Evolutionary conservation across 2,888 invertebrate species (phyloP).

Genomic region (Empis stercorea): DNA sequence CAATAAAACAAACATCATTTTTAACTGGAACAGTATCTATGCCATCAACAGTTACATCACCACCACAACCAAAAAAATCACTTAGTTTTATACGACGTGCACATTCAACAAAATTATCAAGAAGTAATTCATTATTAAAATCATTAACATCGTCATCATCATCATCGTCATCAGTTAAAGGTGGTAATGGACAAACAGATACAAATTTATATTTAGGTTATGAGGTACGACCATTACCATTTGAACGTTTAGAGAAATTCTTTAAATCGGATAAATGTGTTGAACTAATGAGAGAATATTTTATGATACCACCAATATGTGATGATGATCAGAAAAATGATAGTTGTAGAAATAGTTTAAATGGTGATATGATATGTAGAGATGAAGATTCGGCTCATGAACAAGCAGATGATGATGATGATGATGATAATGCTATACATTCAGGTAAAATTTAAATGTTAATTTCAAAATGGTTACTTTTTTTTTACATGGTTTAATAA

Average conservation of each 20-base stretch:
- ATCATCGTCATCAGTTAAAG: conserved; percentile 17
- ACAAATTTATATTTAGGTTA: conserved; percentile 24
- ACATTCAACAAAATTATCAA: conserved; percentile 57
- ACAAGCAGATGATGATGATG: conserved; percentile 9
- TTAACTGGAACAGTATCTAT: conserved; percentile 36
- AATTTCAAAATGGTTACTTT: too few relatives aligned
- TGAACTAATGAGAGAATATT: conserved; percentile 31
- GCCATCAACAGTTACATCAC: conserved; percentile 37
- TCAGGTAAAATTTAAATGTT: conserved; percentile 46
- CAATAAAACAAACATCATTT: conserved; percentile 23
- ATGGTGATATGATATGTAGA: conserved; percentile 34
- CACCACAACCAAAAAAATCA: conserved; percentile 41
- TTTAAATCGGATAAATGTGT: conserved; percentile 32
- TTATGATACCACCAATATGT: conserved; percentile 29
- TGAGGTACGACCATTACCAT: conserved; percentile 29
- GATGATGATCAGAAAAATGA: conserved; percentile 34
- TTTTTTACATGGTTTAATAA: conserved; percentile 4
- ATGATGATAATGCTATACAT: conserved; percentile 56
- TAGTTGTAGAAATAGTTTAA: conserved; percentile 21
- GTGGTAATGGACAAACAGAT: too few relatives aligned
- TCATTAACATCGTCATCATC: conserved; percentile 38
- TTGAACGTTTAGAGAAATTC: conserved; percentile 31
- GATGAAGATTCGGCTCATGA: conserved; percentile 39
- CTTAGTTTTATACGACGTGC: conserved; percentile 56
- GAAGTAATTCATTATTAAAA: conserved; percentile 50